These are phyloP conservation scores for Clunio marinus DNA, from an alignment of 2,888 invertebrate species.

Conservation along the genomic window DNA sequence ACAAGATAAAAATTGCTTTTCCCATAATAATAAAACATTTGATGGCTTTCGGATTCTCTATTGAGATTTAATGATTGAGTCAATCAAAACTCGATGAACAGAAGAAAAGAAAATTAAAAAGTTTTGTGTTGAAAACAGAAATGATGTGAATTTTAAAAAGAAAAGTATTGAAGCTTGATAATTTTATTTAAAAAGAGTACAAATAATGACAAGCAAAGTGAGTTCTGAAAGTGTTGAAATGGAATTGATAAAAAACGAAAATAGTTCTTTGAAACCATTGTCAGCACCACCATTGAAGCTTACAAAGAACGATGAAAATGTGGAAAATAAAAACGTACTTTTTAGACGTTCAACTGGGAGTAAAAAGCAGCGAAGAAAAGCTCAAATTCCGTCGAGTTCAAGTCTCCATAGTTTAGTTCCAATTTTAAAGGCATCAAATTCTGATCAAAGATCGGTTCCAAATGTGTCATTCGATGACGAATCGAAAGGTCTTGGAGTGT, in stretches of 20 bases:
- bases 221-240: background rate
- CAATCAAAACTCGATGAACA: too few species aligned
- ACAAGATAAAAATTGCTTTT: too few species aligned
- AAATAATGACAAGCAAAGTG: background rate
- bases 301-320: background rate
- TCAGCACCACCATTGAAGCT: background rate
- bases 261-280: background rate
- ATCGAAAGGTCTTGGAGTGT: background rate
- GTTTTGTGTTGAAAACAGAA: too few species aligned
- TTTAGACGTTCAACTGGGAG: slow-evolving; percentile 3
- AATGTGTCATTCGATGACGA: slow-evolving; percentile 41
- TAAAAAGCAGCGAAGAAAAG: background rate
- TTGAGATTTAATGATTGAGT: too few species aligned
- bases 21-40: too few species aligned
- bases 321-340: background rate
- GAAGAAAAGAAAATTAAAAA: too few species aligned
- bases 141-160: background rate
- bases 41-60: too few species aligned
- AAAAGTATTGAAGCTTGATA: background rate
- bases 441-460: slow-evolving; percentile 42
- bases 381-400: slow-evolving; percentile 16
- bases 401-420: slow-evolving; percentile 33
- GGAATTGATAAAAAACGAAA: background rate
- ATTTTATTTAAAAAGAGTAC: background rate
- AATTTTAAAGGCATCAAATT: slow-evolving; percentile 17